phyloP scores from a whole-genome alignment of 2,113 vertebrate species.

The Paratilapia polleni region DNA sequence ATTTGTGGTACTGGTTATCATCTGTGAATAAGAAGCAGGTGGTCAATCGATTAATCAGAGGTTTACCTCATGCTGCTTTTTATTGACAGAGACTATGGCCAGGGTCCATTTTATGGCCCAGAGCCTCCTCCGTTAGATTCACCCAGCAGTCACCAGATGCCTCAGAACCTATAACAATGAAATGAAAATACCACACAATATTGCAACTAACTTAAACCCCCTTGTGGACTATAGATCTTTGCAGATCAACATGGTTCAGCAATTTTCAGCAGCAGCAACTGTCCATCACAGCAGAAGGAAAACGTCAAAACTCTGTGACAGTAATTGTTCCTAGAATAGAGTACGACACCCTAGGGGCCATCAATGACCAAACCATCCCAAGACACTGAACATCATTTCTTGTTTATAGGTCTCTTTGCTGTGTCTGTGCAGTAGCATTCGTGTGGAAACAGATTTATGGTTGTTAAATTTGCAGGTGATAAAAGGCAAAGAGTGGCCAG shows the following conservation, averaged over 20 bases:
- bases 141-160: not conserved
- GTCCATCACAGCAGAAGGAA: slow-evolving; percentile 50
- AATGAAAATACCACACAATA: not conserved
- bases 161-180: slow-evolving; percentile 6
- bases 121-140: slow-evolving; percentile 26
- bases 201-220: not conserved
- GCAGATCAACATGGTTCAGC: slow-evolving; percentile 42
- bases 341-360: slow-evolving; percentile 52
- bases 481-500: slow-evolving; percentile 67
- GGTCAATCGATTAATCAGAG: slow-evolving; percentile 53
- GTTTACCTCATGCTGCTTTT: slow-evolving; percentile 43
- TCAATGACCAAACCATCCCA: slow-evolving; percentile 63
- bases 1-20: slow-evolving; percentile 32
- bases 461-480: slow-evolving; percentile 75
- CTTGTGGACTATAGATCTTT: not conserved
- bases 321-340: slow-evolving; percentile 62
- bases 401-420: slow-evolving; percentile 68
- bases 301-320: slow-evolving; percentile 56
- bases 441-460: slow-evolving; percentile 75
- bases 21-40: slow-evolving; percentile 51
- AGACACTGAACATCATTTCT: slow-evolving; percentile 66
- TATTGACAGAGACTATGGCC: slow-evolving; percentile 53
- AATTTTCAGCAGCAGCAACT: slow-evolving; percentile 33
- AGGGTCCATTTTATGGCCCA: slow-evolving; percentile 44
- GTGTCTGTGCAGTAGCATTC: slow-evolving; percentile 29